Percentiles rank a stretch among this genome's conserved stretches.
phyloP scores from a whole-genome alignment of 1,140 invertebrate genomes.

The Lucilia cuprina region DNA sequence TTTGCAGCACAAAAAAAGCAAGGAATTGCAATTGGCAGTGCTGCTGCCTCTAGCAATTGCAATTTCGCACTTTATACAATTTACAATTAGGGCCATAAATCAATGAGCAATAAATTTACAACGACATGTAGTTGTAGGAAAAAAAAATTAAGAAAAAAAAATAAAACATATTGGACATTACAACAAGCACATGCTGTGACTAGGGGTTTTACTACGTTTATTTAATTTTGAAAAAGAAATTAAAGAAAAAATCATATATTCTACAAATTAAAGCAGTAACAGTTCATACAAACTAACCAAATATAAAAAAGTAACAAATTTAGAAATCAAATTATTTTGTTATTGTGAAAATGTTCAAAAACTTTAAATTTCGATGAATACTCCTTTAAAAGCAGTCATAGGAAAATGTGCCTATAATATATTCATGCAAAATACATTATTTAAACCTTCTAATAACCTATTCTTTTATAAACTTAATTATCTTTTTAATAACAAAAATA shows the following conservation, averaged over 20 bases:
- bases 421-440: no score
- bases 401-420: no score
- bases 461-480: no score
- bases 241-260: neutral
- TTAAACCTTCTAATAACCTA: no score
- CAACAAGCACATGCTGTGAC: neutral
- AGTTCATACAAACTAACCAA: no score
- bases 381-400: no score
- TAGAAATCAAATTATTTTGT: no score
- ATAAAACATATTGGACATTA: neutral
- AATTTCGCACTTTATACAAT: constrained; percentile 41
- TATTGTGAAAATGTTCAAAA: no score
- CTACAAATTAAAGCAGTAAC: neutral
- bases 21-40: neutral
- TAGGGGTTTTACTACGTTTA: neutral
- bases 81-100: constrained; percentile 41
- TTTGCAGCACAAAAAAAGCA: neutral
- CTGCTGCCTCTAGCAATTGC: constrained; percentile 27
- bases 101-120: constrained; percentile 41
- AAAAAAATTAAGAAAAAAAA: neutral
- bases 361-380: no score
- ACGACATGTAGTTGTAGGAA: neutral
- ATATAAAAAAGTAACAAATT: no score
- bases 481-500: no score
- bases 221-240: neutral